Evolutionary conservation across 1,140 invertebrate genomes (phyloP).

Genomic region (Caenorhabditis latens): DNA sequence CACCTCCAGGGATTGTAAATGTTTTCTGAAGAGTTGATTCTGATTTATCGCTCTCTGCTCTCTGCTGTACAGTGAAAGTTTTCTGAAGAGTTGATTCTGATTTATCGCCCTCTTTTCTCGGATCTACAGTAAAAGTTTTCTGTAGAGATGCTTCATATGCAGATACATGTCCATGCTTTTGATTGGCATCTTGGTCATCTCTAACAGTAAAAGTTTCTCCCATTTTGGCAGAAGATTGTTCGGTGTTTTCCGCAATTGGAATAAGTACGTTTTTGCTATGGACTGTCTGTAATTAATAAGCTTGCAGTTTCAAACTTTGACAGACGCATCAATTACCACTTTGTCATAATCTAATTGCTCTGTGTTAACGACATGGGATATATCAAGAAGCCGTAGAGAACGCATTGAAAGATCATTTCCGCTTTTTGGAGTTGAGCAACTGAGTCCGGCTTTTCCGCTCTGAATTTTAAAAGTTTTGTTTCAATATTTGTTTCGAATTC

Average conservation of each 20-base stretch:
- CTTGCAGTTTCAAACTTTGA: background rate
- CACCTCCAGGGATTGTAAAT: too few species aligned
- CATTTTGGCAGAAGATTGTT: background rate
- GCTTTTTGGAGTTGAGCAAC: constrained; percentile 33
- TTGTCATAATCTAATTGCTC: constrained; percentile 6
- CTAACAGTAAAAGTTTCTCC: background rate
- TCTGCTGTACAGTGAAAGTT: too few species aligned
- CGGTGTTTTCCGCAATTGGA: background rate
- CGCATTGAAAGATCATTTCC: background rate
- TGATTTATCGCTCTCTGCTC: too few species aligned
- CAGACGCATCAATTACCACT: background rate
- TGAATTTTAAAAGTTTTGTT: background rate
- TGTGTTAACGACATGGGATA: background rate
- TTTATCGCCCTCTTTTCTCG: too few species aligned
- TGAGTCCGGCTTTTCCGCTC: constrained; percentile 25
- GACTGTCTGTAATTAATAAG: background rate
- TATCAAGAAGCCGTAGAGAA: background rate
- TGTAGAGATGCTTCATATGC: too few species aligned
- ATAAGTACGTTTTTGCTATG: background rate
- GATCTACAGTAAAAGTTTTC: too few species aligned
- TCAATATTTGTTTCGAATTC: too few species aligned
- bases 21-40: too few species aligned
- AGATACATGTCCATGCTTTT: too few species aligned
- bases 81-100: too few species aligned
- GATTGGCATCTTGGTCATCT: too few species aligned